A percentile compares a stretch with the other conserved stretches of the same genome.
Evolutionary conservation across 2,888 invertebrate species (phyloP).

Genomic region (Temnothorax ravouxi): DNA sequence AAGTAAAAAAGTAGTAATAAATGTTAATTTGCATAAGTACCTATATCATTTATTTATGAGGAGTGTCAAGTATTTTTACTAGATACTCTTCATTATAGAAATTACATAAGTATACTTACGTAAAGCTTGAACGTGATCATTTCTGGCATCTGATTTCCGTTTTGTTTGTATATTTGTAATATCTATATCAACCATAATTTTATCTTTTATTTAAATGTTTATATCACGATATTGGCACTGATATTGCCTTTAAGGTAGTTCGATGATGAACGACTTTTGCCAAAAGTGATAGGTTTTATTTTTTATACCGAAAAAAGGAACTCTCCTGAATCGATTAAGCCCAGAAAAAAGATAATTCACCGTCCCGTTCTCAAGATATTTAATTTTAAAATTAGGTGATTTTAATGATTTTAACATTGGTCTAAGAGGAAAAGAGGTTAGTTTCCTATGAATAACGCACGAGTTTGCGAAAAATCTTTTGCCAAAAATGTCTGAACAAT

Average conservation of each 20-base stretch:
- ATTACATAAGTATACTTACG: neutral
- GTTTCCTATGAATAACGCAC: too few relatives aligned
- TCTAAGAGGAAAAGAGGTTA: too few relatives aligned
- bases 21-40: constrained; percentile 21
- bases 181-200: neutral
- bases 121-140: neutral
- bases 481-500: too few relatives aligned
- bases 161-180: neutral
- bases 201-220: neutral
- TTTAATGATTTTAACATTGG: too few relatives aligned
- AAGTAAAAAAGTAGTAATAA: neutral
- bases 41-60: neutral
- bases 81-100: neutral
- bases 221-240: neutral
- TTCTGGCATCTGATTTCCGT: neutral
- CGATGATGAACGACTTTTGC: too few relatives aligned
- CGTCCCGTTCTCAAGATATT: too few relatives aligned
- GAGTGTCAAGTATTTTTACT: neutral
- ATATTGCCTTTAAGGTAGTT: neutral
- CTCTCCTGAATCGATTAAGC: too few relatives aligned
- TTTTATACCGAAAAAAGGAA: too few relatives aligned
- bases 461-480: too few relatives aligned
- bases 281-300: too few relatives aligned
- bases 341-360: too few relatives aligned
- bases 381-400: too few relatives aligned